Evolutionary conservation across 2,888 invertebrate genomes (phyloP), one percentile per base, ranked within the genome.

Genomic region (Dioctria linearis): DNA sequence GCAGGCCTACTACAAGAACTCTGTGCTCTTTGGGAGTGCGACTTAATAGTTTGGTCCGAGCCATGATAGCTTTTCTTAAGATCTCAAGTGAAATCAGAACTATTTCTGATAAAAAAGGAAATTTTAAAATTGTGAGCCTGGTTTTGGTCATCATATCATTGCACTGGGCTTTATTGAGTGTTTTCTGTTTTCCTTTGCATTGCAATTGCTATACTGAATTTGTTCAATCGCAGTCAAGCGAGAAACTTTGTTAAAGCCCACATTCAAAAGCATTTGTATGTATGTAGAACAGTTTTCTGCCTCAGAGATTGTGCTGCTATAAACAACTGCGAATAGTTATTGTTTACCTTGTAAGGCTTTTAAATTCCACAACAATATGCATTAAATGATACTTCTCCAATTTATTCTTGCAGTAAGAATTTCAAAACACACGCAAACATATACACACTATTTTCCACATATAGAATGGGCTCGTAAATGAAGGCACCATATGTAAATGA

Each of bases 1-100:
- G 81, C 93, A 93, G 85, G 86, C 87, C 8, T 96, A 96, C 90
- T 96, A 96, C 91, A 96, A 96, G 90, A 96, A 95, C 90, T 96
- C 96, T 51, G 95, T 96, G 84, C 91, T 96, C 84, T 96, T 96
- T 89, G 95, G 95, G 85, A 95, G 95, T 88, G 96, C 96, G 87
- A 96, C 96, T 90, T 92, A 92, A 91, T 91, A 90, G 65, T 78
- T 13, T 54, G 37, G 57, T 40, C 54, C n/a, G 5, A 46, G 40
- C 13, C 9, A 37, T 9, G 49, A 63, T 42, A 9, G 76, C 63
- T 39, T 25, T 25, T 37, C 63, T 40, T n/a, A 8, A 11, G 46
- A 8, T 46, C 11, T 9, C 6, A 57, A 76, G 76, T 43, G 46
- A 61, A 59, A 61, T 43, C 59, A 11, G 40, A 11, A 75, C 42